These are phyloP conservation scores for Cotesia glomerata DNA, from an alignment of 1,140 invertebrate genomes.

Conservation along the genomic window DNA sequence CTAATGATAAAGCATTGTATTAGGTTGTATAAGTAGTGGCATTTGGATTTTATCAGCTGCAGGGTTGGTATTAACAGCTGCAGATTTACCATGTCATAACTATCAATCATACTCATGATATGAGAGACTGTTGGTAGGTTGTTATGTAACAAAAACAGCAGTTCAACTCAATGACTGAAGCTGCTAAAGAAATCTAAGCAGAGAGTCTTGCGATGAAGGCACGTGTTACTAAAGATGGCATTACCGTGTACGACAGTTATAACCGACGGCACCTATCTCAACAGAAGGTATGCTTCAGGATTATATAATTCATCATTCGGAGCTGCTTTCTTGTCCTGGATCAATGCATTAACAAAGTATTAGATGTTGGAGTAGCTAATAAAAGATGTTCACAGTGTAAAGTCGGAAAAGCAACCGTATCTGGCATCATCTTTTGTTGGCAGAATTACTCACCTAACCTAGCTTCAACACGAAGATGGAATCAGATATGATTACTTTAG, in stretches of 20 bases:
- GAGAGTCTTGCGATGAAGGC: neutral
- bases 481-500: neutral
- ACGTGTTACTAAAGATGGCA: neutral
- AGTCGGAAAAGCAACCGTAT: neutral
- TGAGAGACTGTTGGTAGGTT: neutral
- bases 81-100: neutral
- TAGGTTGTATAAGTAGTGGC: too few relatives aligned
- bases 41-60: too few relatives aligned
- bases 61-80: too few relatives aligned
- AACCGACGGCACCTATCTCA: neutral
- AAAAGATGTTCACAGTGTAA: too few relatives aligned
- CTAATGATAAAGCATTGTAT: neutral
- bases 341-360: neutral
- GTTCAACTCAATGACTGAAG: neutral
- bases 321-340: neutral
- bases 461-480: neutral
- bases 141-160: neutral
- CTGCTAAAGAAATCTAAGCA: neutral
- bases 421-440: neutral
- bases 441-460: neutral
- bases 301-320: neutral
- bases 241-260: too few relatives aligned
- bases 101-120: neutral
- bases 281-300: neutral
- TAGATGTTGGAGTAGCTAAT: neutral